Evolutionary conservation across 2,888 invertebrate genomes (phyloP).

Genomic region (Cryptophagus acutangulus): DNA sequence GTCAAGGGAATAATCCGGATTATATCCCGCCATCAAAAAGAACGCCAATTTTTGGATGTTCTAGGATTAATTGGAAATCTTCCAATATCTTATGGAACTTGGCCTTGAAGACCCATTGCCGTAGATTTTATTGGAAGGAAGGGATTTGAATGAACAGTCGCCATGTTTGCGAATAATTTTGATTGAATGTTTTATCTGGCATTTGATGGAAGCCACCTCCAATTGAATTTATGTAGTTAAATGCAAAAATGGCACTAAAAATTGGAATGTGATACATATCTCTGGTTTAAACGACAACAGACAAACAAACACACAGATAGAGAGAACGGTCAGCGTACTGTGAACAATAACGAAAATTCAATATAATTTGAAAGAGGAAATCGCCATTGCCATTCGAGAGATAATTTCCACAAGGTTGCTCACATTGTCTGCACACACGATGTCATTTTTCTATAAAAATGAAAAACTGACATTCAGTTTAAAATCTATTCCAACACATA

Average conservation of each 20-base stretch:
- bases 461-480: neutral
- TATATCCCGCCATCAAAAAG: too few relatives aligned
- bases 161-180: too few relatives aligned
- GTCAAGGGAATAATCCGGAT: too few relatives aligned
- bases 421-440: constrained; percentile 19
- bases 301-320: too few relatives aligned
- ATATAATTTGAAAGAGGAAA: constrained; percentile 29
- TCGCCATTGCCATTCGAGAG: constrained; percentile 25
- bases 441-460: constrained; percentile 2
- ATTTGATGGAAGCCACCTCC: too few relatives aligned
- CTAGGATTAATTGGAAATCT: too few relatives aligned
- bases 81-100: too few relatives aligned
- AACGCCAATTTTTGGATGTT: too few relatives aligned
- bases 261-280: constrained; percentile 1
- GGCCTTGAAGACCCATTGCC: too few relatives aligned
- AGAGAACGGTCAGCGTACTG: constrained; percentile 18
- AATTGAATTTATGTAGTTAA: constrained; percentile 1
- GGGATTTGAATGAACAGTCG: too few relatives aligned
- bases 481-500: neutral
- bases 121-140: too few relatives aligned
- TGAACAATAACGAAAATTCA: constrained; percentile 28
- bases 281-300: neutral
- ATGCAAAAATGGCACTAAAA: neutral
- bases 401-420: constrained; percentile 29
- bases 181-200: too few relatives aligned